Evolutionary conservation across 2,888 invertebrate genomes (phyloP), one percentile per base, ranked within the genome.

Genomic region (Hololepta plana): DNA sequence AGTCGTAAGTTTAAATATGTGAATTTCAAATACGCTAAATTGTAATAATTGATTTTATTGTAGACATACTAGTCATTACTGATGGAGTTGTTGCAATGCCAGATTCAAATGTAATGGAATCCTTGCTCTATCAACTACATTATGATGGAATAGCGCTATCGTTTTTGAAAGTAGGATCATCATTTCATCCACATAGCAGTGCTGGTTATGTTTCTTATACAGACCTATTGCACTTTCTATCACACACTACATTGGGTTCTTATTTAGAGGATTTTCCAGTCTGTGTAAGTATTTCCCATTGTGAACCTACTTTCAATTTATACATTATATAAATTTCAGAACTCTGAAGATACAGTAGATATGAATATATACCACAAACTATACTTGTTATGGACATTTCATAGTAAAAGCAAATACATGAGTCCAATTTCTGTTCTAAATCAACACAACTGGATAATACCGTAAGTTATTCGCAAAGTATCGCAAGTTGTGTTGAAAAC

Each of bases 11-110:
- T 32, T 25, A 23, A n/a, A 23, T 13, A 14, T 14, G 15, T 24
- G 24, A 15, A 3, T 3, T 24, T 20, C 19, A 17, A 21, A 30
- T 24, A 24, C 21, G 23, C 25, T 20, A 23, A 30, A 31, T 15
- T 22, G 19, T 20, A 26, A 13, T 14, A 17, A 9, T 11, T 2
- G 3, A 8, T 20, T 28, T 35, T 36, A 37, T 57, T 59, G 23
- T 47, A 75, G 76, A 72, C 52, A 63, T 79, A 46, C 61, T 77
- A 36, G 64, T 72, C 33, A 60, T 73, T 37, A 74, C 80, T 3
- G 81, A 82, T 53, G 80, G 80, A 7, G 70, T 76, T 33, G 64
- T 75, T 23, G 64, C 64, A 29, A 63, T 72, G 35, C 72, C 77
- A 3, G 77, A 80, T 47, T 64, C 70, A n/a, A 64, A 66, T 38